Base-by-base conservation (phyloP, 2,797 vertebrate genomes). In the Anguilla pacifica region DNA sequence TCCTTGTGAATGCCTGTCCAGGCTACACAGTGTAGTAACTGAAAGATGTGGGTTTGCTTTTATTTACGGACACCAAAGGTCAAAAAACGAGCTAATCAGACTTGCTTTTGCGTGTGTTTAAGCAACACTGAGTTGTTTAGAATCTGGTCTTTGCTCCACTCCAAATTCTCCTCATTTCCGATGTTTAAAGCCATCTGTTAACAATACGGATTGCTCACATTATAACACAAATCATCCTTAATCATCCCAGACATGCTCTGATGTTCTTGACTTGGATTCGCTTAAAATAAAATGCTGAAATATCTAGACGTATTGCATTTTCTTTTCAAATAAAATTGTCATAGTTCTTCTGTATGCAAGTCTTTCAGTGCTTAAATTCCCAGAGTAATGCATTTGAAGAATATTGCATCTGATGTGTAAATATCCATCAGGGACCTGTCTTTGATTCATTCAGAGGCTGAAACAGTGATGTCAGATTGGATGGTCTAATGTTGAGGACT, bases 121-220 rank as follows among this genome's bases (percentile, higher is more conserved):
- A 90, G 86, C 74, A 86, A 89, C 90, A 88, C 88, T 85, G 92
- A 91, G 92, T 93, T 87, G 89, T 13, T 17, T 74, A 28, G 88
- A 57, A 88, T 84, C 86, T 77, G 84, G 89, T 93, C 89, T 91
- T 87, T 53, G 87, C 92, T 91, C 88, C 91, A 89, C 90, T 93
- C 74, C 43, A 92, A 88, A 89, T 89, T 85, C 67, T 83, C 85
- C 91, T 90, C 89, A 91, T 92, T 91, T 90, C 85, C 85, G 89
- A 94, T 87, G 91, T 94, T 93, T 94, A 92, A 88, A 84, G 91
- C 93, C 94, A 94, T 95, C 95, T 95, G 94, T 95, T 93, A 92
- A 90, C 88, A 87, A 91, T 89, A 91, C 93, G 88, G 89, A 91
- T 87, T 89, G 88, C 92, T 92, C 91, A 89, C 13, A 85, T 88